Conservation (phyloP, 2,113 vertebrate genomes). For the Prochilodus magdalenae region DNA sequence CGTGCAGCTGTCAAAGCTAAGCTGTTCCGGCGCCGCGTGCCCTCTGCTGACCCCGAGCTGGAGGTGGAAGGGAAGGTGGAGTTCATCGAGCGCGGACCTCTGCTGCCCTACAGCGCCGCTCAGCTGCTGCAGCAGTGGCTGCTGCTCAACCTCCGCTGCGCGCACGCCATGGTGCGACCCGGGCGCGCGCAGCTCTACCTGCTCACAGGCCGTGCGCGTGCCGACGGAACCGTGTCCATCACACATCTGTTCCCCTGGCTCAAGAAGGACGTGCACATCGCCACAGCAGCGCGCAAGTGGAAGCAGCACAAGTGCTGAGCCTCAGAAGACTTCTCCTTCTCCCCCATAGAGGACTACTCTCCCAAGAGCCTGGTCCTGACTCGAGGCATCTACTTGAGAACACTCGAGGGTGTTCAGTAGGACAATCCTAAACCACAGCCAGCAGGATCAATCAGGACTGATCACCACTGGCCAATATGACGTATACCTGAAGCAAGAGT, state of each 20-base stretch:
- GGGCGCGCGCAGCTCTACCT: constrained; percentile 81
- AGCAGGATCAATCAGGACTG: not conserved
- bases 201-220: constrained; percentile 78
- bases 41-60: constrained; percentile 74
- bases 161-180: constrained; percentile 71
- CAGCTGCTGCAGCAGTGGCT: constrained; percentile 87
- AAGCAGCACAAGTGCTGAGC: constrained; percentile 84
- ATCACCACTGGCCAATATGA: not conserved
- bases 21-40: constrained; percentile 74
- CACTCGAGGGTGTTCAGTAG: not conserved
- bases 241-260: constrained; percentile 84
- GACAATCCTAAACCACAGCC: not conserved
- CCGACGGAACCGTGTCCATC: constrained; percentile 73
- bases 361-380: not conserved
- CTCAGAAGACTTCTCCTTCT: not conserved
- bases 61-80: constrained; percentile 84
- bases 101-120: constrained; percentile 84
- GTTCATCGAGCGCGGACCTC: constrained; percentile 80
- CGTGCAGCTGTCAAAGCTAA: constrained; percentile 85
- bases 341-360: not conserved
- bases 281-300: constrained; percentile 83
- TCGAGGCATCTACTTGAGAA: no score
- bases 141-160: constrained; percentile 84
- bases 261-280: constrained; percentile 80
- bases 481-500: not conserved